Evolutionary conservation across 2,888 invertebrate species (phyloP).

Genomic region (Acheta domesticus): DNA sequence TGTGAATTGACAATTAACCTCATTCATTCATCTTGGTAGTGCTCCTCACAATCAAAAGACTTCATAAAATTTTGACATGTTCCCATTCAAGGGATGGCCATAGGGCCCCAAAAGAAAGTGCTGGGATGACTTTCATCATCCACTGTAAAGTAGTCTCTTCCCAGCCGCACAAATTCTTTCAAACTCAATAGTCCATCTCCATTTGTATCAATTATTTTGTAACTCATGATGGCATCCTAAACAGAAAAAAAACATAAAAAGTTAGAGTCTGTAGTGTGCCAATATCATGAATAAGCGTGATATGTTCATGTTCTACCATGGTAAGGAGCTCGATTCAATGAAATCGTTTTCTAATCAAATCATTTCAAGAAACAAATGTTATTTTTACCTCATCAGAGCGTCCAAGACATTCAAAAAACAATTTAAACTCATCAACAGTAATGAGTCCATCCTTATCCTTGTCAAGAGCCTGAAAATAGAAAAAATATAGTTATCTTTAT

Average conservation of each 20-base stretch:
- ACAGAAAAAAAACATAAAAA: slow-evolving; percentile 32
- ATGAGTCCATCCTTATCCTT: slow-evolving; percentile 75
- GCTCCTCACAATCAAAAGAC: no score
- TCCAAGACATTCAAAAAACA: slow-evolving; percentile 78
- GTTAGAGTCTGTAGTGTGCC: background rate
- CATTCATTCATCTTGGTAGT: no score
- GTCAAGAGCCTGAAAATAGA: slow-evolving; percentile 67
- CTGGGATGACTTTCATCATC: slow-evolving; percentile 73
- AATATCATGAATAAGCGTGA: no score
- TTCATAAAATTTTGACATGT: background rate
- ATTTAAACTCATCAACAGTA: slow-evolving; percentile 74
- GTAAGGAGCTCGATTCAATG: no score
- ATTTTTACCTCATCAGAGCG: slow-evolving; percentile 60
- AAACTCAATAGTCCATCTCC: slow-evolving; percentile 71
- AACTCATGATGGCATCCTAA: slow-evolving; percentile 68
- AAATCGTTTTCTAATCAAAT: no score
- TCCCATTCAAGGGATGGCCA: slow-evolving; percentile 42
- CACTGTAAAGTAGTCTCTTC: slow-evolving; percentile 74
- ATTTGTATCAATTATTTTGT: slow-evolving; percentile 74
- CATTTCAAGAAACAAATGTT: no score
- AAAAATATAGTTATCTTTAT: background rate
- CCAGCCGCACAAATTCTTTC: slow-evolving; percentile 76
- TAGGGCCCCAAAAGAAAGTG: slow-evolving; percentile 83
- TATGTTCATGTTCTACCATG: no score
- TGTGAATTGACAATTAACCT: no score